These are phyloP conservation scores for Teinopalpus imperialis DNA, from an alignment of 2,888 invertebrate species.

Conservation along the genomic window DNA sequence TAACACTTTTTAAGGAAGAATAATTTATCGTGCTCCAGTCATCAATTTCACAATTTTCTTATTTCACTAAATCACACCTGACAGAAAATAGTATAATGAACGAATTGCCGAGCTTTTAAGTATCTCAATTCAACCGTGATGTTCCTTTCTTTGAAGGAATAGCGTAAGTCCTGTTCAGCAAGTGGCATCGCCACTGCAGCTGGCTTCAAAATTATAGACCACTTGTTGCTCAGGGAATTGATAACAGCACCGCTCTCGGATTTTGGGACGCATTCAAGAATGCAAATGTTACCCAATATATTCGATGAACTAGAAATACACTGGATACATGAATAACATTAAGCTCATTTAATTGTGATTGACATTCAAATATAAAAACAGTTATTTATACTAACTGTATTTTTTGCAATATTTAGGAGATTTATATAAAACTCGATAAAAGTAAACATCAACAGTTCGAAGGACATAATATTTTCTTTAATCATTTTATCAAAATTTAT, in stretches of 20 bases:
- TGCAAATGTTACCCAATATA: constrained; percentile 42
- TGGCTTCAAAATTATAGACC: constrained; percentile 77
- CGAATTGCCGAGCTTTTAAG: constrained; percentile 15
- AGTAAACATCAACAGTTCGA: too few relatives aligned
- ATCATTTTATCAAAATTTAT: too few relatives aligned
- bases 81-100: constrained; percentile 6
- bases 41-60: too few relatives aligned
- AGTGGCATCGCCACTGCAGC: constrained; percentile 49
- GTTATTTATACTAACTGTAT: too few relatives aligned
- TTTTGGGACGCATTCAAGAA: constrained; percentile 70
- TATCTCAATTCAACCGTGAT: constrained; percentile 21
- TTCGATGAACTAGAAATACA: constrained; percentile 32
- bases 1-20: too few relatives aligned
- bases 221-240: constrained; percentile 79
- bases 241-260: constrained; percentile 61
- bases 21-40: too few relatives aligned
- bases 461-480: too few relatives aligned
- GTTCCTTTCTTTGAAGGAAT: constrained; percentile 21
- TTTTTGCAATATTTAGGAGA: too few relatives aligned
- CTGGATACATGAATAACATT: constrained; percentile 16
- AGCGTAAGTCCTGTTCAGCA: constrained; percentile 45
- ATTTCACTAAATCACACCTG: too few relatives aligned
- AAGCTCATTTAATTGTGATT: too few relatives aligned
- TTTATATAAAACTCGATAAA: too few relatives aligned
- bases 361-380: too few relatives aligned